phyloP scores from a whole-genome alignment of 2,113 vertebrate genomes.

The Ifrita kowaldi region DNA sequence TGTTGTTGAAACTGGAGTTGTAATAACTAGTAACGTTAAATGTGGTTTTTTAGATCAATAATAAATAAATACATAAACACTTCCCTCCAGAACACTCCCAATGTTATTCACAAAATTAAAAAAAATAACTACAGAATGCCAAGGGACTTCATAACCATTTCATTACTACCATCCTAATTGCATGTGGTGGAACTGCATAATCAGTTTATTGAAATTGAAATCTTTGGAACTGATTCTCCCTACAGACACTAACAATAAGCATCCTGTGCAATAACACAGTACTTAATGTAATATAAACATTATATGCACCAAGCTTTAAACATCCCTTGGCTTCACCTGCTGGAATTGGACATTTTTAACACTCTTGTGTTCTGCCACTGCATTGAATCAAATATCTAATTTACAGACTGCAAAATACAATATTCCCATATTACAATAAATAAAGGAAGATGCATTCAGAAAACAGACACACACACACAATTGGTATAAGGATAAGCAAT shows the following conservation, averaged over 20 bases:
- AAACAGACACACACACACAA: constrained; percentile 46
- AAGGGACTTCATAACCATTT: constrained; percentile 87
- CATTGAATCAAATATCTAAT: constrained; percentile 79
- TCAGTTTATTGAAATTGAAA: constrained; percentile 90
- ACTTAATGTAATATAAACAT: constrained; percentile 81
- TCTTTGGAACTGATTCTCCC: constrained; percentile 84
- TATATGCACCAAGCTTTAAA: constrained; percentile 77
- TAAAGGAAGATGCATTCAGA: constrained; percentile 66
- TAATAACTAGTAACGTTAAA: constrained; percentile 90
- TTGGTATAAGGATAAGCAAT: constrained; percentile 60
- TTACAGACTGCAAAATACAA: constrained; percentile 79
- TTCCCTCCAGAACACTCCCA: constrained; percentile 81
- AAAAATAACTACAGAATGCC: constrained; percentile 72
- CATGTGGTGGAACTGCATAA: constrained; percentile 78
- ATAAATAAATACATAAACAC: constrained; percentile 93
- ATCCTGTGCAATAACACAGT: constrained; percentile 75
- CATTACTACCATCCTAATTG: constrained; percentile 86
- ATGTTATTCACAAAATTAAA: constrained; percentile 94
- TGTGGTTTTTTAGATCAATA: constrained; percentile 83
- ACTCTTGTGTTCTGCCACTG: constrained; percentile 67
- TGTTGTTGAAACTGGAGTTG: constrained; percentile 78
- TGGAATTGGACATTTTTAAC: constrained; percentile 74
- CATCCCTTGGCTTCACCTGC: constrained; percentile 58
- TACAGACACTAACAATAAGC: constrained; percentile 80
- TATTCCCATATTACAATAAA: constrained; percentile 80